Evolutionary conservation across 2,113 vertebrate genomes (phyloP).

Genomic region (Nothocercus julius): DNA sequence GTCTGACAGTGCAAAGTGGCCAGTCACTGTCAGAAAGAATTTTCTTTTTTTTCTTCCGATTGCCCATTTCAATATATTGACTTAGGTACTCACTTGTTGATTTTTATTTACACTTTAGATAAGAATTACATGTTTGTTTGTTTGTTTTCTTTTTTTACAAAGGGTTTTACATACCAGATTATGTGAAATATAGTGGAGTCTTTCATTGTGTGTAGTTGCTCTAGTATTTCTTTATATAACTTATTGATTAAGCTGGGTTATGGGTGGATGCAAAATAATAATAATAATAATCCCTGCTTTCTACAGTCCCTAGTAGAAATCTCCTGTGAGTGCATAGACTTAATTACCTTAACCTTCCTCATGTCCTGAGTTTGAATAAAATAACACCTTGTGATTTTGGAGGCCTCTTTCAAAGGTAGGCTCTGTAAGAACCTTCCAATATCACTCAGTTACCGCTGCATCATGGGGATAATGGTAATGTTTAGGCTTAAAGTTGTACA

Average conservation of each 20-base stretch:
- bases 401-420: background rate
- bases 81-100: slow-evolving; percentile 57
- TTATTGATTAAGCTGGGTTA: slow-evolving; percentile 4
- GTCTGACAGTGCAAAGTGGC: slow-evolving; percentile 63
- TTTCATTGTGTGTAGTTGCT: slow-evolving; percentile 12
- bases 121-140: background rate
- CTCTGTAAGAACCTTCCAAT: background rate
- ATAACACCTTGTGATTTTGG: slow-evolving; percentile 18
- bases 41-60: slow-evolving; percentile 46
- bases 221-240: slow-evolving; percentile 35
- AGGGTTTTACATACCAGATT: background rate
- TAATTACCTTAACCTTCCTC: background rate
- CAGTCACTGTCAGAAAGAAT: slow-evolving; percentile 55
- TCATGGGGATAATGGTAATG: background rate
- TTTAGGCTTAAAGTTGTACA: background rate
- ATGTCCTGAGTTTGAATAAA: background rate
- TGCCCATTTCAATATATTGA: background rate
- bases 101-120: slow-evolving; percentile 29
- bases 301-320: background rate
- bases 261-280: background rate
- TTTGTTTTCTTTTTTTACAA: slow-evolving; percentile 16
- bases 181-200: background rate
- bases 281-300: background rate
- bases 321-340: background rate
- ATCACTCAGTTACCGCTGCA: background rate